phyloP scores from a whole-genome alignment of 2,888 invertebrate species.

The Tryphoninae sp. region DNA sequence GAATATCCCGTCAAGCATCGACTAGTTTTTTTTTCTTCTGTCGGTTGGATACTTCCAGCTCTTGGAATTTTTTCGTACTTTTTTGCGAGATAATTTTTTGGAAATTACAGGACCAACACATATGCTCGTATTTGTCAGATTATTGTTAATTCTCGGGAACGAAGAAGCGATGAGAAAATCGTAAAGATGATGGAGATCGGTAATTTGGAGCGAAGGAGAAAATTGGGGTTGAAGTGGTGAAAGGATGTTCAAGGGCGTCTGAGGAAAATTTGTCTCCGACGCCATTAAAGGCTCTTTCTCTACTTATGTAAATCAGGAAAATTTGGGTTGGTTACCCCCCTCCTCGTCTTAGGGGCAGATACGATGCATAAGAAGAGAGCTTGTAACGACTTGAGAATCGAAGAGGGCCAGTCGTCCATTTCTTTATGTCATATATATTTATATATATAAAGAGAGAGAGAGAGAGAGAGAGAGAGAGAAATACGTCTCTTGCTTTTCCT shows the following conservation, averaged over 20 bases:
- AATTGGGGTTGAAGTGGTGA: slow-evolving; percentile 4
- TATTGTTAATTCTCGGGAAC: slow-evolving; percentile 1
- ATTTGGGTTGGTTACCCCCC: slow-evolving; percentile 65
- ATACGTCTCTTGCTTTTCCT: slow-evolving; percentile 24
- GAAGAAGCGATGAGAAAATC: background rate
- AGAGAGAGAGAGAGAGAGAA: background rate
- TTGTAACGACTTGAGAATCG: slow-evolving; percentile 44
- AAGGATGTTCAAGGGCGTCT: slow-evolving; percentile 6
- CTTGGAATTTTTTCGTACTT: background rate
- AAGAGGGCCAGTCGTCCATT: slow-evolving; percentile 34
- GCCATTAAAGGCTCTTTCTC: slow-evolving; percentile 70
- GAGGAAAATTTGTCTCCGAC: slow-evolving; percentile 60
- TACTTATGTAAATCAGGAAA: slow-evolving; percentile 78
- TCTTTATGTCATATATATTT: slow-evolving; percentile 9
- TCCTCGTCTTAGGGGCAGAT: slow-evolving; percentile 7
- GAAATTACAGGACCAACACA: too few relatives aligned
- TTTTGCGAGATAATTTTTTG: background rate
- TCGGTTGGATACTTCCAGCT: background rate
- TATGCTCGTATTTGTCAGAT: slow-evolving; percentile 14
- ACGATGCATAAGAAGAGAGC: slow-evolving; percentile 2
- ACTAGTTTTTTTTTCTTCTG: slow-evolving; percentile 14
- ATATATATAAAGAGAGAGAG: background rate
- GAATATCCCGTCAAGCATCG: background rate
- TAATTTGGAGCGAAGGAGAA: slow-evolving; percentile 42
- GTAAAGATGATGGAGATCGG: slow-evolving; percentile 30